These are phyloP conservation scores for Melinaea menophilus DNA, from an alignment of 2,888 invertebrate genomes.

Conservation along the genomic window DNA sequence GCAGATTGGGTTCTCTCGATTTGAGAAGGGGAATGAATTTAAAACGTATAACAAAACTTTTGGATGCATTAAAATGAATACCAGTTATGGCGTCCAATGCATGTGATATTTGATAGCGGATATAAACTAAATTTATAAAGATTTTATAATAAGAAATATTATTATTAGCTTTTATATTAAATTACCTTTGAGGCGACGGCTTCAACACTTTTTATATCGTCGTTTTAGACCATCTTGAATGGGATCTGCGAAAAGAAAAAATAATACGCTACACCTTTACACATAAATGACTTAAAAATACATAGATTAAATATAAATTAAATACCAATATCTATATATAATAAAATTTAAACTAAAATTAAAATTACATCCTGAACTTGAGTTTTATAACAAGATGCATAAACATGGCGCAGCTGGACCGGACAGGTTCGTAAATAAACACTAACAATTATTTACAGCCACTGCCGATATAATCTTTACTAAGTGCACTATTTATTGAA, in stretches of 20 bases:
- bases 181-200: slow-evolving; percentile 59
- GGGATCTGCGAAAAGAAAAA: slow-evolving; percentile 56
- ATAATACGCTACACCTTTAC: slow-evolving; percentile 8
- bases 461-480: slow-evolving; percentile 56
- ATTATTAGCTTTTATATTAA: not conserved
- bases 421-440: slow-evolving; percentile 49
- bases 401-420: slow-evolving; percentile 8
- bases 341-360: too few species aligned
- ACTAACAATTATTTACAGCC: slow-evolving; percentile 59
- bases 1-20: slow-evolving; percentile 61
- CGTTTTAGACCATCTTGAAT: slow-evolving; percentile 64
- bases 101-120: slow-evolving; percentile 41
- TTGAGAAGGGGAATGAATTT: slow-evolving; percentile 67
- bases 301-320: too few species aligned
- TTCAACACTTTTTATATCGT: slow-evolving; percentile 39
- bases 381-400: too few species aligned
- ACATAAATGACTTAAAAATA: not conserved
- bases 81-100: slow-evolving; percentile 29
- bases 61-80: slow-evolving; percentile 36
- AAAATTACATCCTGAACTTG: too few species aligned
- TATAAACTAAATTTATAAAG: slow-evolving; percentile 4
- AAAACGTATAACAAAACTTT: slow-evolving; percentile 48
- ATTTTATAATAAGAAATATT: not conserved
- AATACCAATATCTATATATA: too few species aligned
- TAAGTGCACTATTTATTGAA: slow-evolving; percentile 52